Evolutionary conservation across 1,140 invertebrate species (phyloP).

Genomic region (Patella vulgata): DNA sequence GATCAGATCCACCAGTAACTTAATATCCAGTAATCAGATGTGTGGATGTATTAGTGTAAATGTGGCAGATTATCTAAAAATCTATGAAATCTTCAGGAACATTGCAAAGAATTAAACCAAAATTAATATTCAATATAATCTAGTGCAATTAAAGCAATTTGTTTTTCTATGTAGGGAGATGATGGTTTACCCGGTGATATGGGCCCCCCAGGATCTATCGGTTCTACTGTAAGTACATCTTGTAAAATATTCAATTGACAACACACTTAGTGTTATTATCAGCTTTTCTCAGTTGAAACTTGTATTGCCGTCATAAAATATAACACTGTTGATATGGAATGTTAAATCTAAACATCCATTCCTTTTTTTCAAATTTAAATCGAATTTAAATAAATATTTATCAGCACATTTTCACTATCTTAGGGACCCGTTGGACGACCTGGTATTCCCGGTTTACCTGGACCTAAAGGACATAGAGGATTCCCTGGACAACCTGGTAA

Average conservation of each 20-base stretch:
- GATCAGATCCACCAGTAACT: background rate
- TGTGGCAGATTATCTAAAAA: background rate
- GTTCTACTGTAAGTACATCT: slow-evolving; percentile 51
- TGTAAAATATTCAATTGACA: background rate
- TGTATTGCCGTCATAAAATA: background rate
- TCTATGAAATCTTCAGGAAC: background rate
- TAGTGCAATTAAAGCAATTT: too few relatives aligned
- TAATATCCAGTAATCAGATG: background rate
- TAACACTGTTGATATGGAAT: background rate
- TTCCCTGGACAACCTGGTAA: slow-evolving; percentile 39
- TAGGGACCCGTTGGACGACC: slow-evolving; percentile 47
- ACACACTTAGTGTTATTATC: background rate
- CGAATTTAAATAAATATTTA: background rate
- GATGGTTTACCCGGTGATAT: slow-evolving; percentile 57
- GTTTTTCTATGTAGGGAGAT: slow-evolving; percentile 47
- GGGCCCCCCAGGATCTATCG: slow-evolving; percentile 47
- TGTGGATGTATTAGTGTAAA: background rate
- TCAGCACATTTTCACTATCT: background rate
- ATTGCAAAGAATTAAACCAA: background rate
- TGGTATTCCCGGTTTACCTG: slow-evolving; percentile 53
- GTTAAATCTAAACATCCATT: background rate
- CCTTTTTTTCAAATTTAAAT: background rate
- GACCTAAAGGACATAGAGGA: slow-evolving; percentile 56
- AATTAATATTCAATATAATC: too few relatives aligned
- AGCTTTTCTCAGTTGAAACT: background rate